phyloP scores from a whole-genome alignment of 2,888 invertebrate species.

The Salticus scenicus region DNA sequence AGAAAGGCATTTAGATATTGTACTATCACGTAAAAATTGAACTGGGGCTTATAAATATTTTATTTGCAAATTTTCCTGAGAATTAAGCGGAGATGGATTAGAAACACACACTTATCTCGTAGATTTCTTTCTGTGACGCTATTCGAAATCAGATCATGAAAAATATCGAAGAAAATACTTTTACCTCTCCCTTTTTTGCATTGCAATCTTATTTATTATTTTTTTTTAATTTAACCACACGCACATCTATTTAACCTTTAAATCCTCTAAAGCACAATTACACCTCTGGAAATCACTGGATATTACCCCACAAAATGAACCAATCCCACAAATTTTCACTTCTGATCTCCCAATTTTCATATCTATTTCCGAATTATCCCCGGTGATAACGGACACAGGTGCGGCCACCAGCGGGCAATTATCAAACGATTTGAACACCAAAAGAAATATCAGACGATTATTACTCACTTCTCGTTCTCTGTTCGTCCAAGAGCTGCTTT shows the following conservation, averaged over 20 bases:
- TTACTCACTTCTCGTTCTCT: slow-evolving; percentile 93
- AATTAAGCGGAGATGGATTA: no score
- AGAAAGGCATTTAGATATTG: no score
- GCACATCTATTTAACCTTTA: background rate
- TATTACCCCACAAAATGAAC: slow-evolving; percentile 4
- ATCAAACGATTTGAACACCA: slow-evolving; percentile 31
- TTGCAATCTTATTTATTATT: no score
- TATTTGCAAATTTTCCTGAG: no score
- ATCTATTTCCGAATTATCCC: slow-evolving; percentile 11
- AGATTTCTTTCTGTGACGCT: no score
- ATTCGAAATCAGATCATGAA: no score
- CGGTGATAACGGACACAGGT: slow-evolving; percentile 38
- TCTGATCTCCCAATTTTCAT: slow-evolving; percentile 8
- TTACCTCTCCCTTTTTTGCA: no score
- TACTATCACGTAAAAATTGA: no score
- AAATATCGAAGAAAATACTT: no score
- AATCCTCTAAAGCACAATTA: background rate
- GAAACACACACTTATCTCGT: no score
- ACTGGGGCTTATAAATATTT: no score
- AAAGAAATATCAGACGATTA: slow-evolving; percentile 42
- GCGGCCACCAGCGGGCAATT: slow-evolving; percentile 52
- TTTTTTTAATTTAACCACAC: background rate
- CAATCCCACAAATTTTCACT: slow-evolving; percentile 57
- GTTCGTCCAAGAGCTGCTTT: slow-evolving; percentile 93
- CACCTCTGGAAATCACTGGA: background rate